Conservation (phyloP, 1,140 invertebrate genomes). For the Drosophila lacteicornis region DNA sequence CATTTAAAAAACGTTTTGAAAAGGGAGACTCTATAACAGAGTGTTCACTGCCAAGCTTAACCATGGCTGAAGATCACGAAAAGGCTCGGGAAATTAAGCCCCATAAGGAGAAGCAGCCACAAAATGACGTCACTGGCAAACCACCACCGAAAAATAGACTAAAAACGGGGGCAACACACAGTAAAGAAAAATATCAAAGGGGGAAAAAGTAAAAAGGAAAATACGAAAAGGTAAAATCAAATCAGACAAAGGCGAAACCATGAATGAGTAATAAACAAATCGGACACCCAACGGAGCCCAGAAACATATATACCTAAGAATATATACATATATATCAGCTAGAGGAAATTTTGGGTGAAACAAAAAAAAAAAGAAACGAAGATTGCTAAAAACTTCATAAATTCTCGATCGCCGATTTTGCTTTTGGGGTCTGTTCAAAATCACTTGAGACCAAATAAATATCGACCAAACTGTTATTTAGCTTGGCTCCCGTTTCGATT, state of each 20-base stretch:
- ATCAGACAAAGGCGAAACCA: constrained; percentile 14
- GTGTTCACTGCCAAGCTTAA: constrained; percentile 17
- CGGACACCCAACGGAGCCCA: constrained; percentile 26
- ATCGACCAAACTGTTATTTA: constrained; percentile 32
- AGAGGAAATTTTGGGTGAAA: background rate
- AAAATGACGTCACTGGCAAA: constrained; percentile 34
- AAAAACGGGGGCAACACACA: background rate
- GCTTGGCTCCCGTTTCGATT: constrained; percentile 20
- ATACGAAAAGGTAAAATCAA: constrained; percentile 25
- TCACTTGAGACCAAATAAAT: constrained; percentile 77
- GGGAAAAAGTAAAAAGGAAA: constrained; percentile 5
- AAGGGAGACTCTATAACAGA: background rate
- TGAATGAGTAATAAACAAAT: constrained; percentile 51
- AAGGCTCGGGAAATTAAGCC: constrained; percentile 27
- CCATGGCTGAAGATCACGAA: constrained; percentile 28
- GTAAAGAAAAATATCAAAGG: constrained; percentile 13
- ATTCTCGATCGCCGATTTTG: constrained; percentile 17
- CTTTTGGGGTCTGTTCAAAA: constrained; percentile 61
- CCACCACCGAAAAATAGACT: constrained; percentile 25
- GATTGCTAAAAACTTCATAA: constrained; percentile 43
- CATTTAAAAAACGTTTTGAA: background rate
- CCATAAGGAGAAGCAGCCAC: constrained; percentile 7
- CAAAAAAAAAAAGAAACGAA: background rate
- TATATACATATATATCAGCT: background rate
- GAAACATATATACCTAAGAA: background rate